These are phyloP conservation scores for Catharus ustulatus DNA, from an alignment of 2,797 vertebrate species.

Conservation along the genomic window DNA sequence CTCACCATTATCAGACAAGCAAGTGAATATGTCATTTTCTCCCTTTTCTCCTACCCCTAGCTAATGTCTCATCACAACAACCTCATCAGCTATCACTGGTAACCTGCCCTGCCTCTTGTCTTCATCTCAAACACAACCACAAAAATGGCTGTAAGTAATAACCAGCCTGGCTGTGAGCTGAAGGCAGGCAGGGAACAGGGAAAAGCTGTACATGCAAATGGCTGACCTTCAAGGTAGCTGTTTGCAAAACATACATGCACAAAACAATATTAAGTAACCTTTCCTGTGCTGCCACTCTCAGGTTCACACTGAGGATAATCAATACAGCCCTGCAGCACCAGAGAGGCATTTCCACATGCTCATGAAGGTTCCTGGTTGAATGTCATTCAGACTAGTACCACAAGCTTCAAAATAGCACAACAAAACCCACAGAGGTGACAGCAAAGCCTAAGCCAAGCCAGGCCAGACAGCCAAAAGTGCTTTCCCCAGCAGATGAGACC, in stretches of 20 bases:
- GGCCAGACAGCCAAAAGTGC: not conserved
- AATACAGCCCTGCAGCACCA: not conserved
- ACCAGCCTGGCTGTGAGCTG: not conserved
- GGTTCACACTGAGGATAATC: not conserved
- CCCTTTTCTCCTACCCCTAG: not conserved
- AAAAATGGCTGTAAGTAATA: not conserved
- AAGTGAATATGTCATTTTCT: not conserved
- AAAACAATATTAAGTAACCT: not conserved
- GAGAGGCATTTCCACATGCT: not conserved
- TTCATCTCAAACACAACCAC: not conserved
- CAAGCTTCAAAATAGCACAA: not conserved
- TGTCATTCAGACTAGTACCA: not conserved
- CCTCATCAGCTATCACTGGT: not conserved
- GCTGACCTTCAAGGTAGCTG: conserved; percentile 9
- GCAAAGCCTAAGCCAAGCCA: not conserved
- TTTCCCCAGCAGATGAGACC: not conserved
- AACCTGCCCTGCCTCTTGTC: not conserved
- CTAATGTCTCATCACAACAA: not conserved
- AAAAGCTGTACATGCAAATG: not conserved
- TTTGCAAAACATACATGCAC: not conserved
- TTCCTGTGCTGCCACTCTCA: not conserved
- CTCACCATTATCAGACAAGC: not conserved
- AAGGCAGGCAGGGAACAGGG: not conserved
- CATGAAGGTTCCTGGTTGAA: not conserved
- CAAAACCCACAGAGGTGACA: fast-evolving